phyloP scores from a whole-genome alignment of 2,888 invertebrate species.

The Phrixothrix hirtus region DNA sequence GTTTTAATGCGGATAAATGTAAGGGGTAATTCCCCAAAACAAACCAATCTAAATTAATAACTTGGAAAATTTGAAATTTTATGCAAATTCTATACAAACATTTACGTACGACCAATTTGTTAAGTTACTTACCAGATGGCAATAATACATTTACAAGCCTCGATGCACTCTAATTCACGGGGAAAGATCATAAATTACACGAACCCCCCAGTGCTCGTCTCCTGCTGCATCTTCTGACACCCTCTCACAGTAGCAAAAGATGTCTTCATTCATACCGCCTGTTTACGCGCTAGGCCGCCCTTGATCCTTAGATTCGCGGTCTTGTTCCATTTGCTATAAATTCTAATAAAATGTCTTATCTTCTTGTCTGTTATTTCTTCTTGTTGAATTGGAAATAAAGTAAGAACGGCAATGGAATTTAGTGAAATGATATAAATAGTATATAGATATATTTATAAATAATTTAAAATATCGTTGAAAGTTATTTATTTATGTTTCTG shows the following conservation, averaged over 20 bases:
- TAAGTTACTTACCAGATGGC: constrained; percentile 45
- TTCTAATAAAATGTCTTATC: constrained; percentile 48
- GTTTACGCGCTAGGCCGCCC: constrained; percentile 43
- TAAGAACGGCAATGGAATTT: too few relatives aligned
- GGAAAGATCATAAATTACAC: constrained; percentile 50
- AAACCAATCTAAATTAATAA: constrained; percentile 11
- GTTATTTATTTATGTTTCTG: too few relatives aligned
- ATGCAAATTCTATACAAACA: constrained; percentile 23
- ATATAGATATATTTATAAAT: too few relatives aligned
- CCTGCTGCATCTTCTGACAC: constrained; percentile 28
- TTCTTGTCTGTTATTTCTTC: constrained; percentile 37
- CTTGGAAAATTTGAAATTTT: constrained; percentile 14
- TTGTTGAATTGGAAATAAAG: constrained; percentile 39
- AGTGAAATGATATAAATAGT: too few relatives aligned
- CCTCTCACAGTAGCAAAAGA: constrained; percentile 36
- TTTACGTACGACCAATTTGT: constrained; percentile 47
- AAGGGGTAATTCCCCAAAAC: too few relatives aligned
- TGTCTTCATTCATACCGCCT: constrained; percentile 48
- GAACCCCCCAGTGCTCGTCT: constrained; percentile 27
- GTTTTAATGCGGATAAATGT: too few relatives aligned
- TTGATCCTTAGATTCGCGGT: constrained; percentile 43
- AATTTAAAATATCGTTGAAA: too few relatives aligned
- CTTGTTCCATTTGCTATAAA: constrained; percentile 49
- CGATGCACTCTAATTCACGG: constrained; percentile 53
- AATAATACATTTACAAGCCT: constrained; percentile 53